Evolutionary conservation across 2,888 invertebrate genomes (phyloP).

Genomic region (Cheilosia soror): DNA sequence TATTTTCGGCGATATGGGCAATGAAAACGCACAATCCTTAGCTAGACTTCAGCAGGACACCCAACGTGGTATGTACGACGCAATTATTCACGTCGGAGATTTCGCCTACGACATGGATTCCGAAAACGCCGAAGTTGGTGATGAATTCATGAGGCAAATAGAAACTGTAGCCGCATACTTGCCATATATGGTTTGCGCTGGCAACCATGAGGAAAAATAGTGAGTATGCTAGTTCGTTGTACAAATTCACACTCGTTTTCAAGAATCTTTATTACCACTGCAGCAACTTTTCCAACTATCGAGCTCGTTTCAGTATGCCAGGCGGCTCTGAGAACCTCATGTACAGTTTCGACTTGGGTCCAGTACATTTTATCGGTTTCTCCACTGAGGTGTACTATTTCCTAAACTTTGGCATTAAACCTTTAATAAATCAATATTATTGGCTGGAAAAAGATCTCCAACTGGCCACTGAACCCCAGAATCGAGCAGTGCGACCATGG

Average conservation of each 20-base stretch:
- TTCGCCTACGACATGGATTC: conserved; percentile 97
- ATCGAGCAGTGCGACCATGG: conserved; percentile 91
- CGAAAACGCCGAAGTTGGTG: conserved; percentile 92
- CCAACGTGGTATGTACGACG: conserved; percentile 91
- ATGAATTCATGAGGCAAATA: conserved; percentile 96
- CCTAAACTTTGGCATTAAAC: conserved; percentile 92
- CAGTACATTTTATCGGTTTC: conserved; percentile 94
- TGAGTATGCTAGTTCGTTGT: conserved; percentile 83
- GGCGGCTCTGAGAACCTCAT: conserved; percentile 88
- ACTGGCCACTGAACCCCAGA: conserved; percentile 89
- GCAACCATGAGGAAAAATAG: conserved; percentile 95
- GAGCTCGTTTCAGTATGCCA: conserved; percentile 96
- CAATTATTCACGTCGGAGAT: conserved; percentile 96
- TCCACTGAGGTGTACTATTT: conserved; percentile 98
- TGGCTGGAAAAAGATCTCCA: conserved; percentile 94
- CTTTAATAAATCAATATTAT: conserved; percentile 90
- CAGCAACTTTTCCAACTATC: conserved; percentile 98
- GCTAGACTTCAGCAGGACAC: conserved; percentile 93
- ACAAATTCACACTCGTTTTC: not conserved
- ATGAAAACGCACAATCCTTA: conserved; percentile 93
- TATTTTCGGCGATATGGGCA: conserved; percentile 97
- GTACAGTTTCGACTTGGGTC: conserved; percentile 95
- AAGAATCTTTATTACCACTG: conserved; percentile 74
- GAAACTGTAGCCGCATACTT: conserved; percentile 94
- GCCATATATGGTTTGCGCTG: conserved; percentile 97